These are phyloP conservation scores for Neoaliturus tenellus DNA, from an alignment of 2,888 invertebrate genomes.

Conservation along the genomic window DNA sequence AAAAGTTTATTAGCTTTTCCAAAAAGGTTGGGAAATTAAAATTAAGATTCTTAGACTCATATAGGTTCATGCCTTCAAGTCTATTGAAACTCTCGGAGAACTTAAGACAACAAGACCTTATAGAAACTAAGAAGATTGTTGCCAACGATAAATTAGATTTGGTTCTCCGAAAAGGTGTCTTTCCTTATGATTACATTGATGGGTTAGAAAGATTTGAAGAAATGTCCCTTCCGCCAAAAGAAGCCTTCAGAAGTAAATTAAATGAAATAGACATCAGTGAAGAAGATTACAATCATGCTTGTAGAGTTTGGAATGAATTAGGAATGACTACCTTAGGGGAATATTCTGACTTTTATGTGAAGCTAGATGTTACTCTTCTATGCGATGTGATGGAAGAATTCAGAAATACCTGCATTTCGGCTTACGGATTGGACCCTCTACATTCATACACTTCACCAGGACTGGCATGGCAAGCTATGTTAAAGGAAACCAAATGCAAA, in stretches of 20 bases:
- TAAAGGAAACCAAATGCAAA: constrained; percentile 53
- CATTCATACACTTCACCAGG: constrained; percentile 56
- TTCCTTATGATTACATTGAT: constrained; percentile 65
- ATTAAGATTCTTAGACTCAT: constrained; percentile 27
- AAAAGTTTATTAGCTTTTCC: constrained; percentile 35
- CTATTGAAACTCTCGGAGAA: neutral
- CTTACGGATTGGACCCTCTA: constrained; percentile 55
- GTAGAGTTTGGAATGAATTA: constrained; percentile 69
- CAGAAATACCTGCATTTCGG: constrained; percentile 37
- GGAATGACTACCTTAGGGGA: constrained; percentile 68
- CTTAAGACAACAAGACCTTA: neutral
- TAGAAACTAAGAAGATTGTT: constrained; percentile 12
- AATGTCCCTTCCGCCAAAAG: constrained; percentile 64
- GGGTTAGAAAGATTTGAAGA: constrained; percentile 52
- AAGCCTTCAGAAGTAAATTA: constrained; percentile 66
- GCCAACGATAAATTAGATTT: neutral
- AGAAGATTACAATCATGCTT: constrained; percentile 69
- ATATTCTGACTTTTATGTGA: constrained; percentile 65
- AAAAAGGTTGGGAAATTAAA: constrained; percentile 30
- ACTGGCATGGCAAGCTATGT: constrained; percentile 53
- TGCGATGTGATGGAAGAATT: constrained; percentile 61
- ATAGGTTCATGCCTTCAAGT: neutral
- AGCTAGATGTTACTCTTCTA: constrained; percentile 52
- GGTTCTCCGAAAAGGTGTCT: constrained; percentile 56
- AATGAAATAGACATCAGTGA: constrained; percentile 63